Percentiles rank a stretch among this genome's conserved stretches.
phyloP scores from a whole-genome alignment of 2,113 vertebrate species.

The Chauna torquata region DNA sequence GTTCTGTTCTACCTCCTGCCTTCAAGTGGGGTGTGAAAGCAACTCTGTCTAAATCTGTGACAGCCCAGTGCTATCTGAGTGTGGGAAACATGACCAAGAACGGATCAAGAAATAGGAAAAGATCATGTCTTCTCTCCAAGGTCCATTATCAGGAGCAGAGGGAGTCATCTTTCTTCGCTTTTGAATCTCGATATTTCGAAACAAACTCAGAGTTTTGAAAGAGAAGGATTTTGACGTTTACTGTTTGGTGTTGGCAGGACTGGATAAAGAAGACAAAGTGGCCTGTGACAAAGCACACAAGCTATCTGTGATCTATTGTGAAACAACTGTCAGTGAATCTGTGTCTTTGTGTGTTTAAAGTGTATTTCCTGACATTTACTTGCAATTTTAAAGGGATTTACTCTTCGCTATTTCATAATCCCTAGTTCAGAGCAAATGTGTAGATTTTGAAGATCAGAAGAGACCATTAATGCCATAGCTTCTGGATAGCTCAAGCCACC shows the following conservation, averaged over 20 bases:
- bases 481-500: background rate
- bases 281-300: accelerated
- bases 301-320: slow-evolving; percentile 20
- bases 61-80: background rate
- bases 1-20: background rate
- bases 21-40: background rate
- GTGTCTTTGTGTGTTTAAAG: slow-evolving; percentile 10
- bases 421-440: background rate
- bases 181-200: background rate
- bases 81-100: background rate
- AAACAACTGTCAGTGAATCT: slow-evolving; percentile 3
- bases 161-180: background rate
- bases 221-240: slow-evolving; percentile 14
- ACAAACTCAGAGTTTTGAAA: background rate
- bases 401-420: slow-evolving; percentile 13
- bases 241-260: background rate
- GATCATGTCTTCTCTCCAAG: background rate
- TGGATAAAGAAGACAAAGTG: slow-evolving; percentile 22
- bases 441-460: slow-evolving; percentile 20
- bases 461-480: background rate
- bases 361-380: slow-evolving; percentile 34
- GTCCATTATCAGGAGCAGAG: background rate
- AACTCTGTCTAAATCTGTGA: background rate
- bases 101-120: background rate
- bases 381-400: slow-evolving; percentile 50